A percentile compares a stretch with the other conserved stretches of the same genome.
These are phyloP conservation scores for Eilema depressum DNA, from an alignment of 2,888 invertebrate genomes.

Conservation along the genomic window DNA sequence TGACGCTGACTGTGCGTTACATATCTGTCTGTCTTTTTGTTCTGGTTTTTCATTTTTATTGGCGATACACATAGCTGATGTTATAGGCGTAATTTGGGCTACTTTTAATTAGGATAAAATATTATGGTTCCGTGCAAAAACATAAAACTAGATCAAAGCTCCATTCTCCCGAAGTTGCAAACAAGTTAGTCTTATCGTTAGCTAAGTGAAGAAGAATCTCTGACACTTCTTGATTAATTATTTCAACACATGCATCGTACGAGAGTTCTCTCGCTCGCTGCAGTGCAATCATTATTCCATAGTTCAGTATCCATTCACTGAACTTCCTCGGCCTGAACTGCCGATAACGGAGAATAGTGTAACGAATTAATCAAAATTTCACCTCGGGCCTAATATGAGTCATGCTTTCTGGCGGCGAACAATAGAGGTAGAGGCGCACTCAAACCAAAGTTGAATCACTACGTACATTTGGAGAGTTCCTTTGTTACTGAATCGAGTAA, in stretches of 20 bases:
- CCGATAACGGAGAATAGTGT: conserved; percentile 76
- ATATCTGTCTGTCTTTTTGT: too few relatives aligned
- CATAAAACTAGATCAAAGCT: too few relatives aligned
- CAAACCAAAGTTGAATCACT: conserved; percentile 83
- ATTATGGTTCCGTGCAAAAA: too few relatives aligned
- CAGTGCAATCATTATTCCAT: conserved; percentile 75
- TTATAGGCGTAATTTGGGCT: too few relatives aligned
- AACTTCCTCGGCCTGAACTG: conserved; percentile 70
- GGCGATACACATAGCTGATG: too few relatives aligned
- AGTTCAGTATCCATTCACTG: conserved; percentile 67
- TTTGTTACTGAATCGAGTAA: conserved; percentile 83
- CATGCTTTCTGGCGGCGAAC: conserved; percentile 79
- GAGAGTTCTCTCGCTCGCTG: conserved; percentile 59
- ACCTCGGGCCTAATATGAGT: conserved; percentile 83
- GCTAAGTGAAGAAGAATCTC: neutral
- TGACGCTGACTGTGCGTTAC: too few relatives aligned
- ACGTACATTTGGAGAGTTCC: conserved; percentile 82
- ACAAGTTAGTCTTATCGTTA: neutral
- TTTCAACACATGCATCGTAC: conserved; percentile 39
- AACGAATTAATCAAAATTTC: conserved; percentile 86
- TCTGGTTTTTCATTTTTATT: too few relatives aligned
- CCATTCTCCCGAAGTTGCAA: too few relatives aligned
- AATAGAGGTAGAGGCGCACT: conserved; percentile 77
- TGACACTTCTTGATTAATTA: neutral
- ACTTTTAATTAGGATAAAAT: too few relatives aligned